Conservation (phyloP, 2,797 vertebrate genomes). For the Heteromormyrus szaboi region DNA sequence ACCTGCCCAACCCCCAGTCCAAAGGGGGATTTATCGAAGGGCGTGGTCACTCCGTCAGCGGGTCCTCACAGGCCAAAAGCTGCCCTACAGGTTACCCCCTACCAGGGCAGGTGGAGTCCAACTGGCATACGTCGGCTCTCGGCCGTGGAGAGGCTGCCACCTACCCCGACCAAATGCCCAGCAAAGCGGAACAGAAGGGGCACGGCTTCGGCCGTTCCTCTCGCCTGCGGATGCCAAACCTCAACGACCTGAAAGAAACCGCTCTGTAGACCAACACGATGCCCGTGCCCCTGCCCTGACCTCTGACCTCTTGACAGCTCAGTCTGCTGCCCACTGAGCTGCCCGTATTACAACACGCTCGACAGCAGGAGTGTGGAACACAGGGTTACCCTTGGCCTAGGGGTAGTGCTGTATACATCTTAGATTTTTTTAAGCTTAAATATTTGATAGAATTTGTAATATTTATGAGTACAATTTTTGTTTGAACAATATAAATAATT, state of each 20-base stretch:
- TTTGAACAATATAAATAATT: conserved; percentile 70
- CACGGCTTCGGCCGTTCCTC: conserved; percentile 82
- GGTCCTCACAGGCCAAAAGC: conserved; percentile 73
- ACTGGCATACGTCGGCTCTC: conserved; percentile 82
- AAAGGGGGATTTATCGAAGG: conserved; percentile 81
- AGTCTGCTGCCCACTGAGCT: conserved; percentile 70
- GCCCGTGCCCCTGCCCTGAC: conserved; percentile 25
- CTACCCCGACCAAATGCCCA: conserved; percentile 83
- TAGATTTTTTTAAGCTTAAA: conserved; percentile 82
- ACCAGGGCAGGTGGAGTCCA: conserved; percentile 78
- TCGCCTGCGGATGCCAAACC: conserved; percentile 87
- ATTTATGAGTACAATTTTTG: conserved; percentile 82
- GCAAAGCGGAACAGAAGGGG: conserved; percentile 89
- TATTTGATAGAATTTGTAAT: conserved; percentile 98
- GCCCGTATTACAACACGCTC: conserved; percentile 37
- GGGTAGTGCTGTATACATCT: conserved; percentile 75
- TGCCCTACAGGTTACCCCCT: conserved; percentile 75
- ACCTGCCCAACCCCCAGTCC: conserved; percentile 70
- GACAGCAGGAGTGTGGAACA: conserved; percentile 37
- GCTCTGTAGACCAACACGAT: conserved; percentile 71
- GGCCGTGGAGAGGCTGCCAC: conserved; percentile 77
- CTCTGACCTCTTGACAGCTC: conserved; percentile 63
- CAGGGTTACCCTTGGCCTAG: conserved; percentile 57
- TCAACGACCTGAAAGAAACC: conserved; percentile 97
- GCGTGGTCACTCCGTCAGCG: conserved; percentile 65